phyloP scores from a whole-genome alignment of 2,113 vertebrate species.

The Oryzias celebensis region DNA sequence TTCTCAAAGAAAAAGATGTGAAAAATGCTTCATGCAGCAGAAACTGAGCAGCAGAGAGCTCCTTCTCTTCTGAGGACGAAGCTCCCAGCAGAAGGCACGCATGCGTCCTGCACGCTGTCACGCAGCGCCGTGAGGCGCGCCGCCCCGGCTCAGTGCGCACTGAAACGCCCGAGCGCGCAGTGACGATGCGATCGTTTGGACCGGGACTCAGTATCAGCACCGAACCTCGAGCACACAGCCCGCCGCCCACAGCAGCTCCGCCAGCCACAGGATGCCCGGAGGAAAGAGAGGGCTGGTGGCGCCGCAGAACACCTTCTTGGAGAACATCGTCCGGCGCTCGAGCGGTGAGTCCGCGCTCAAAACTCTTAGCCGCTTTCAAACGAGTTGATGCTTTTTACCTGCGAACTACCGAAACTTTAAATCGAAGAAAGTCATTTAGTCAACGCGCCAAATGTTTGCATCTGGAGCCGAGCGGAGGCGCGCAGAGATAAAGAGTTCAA shows the following conservation, averaged over 20 bases:
- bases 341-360: slow-evolving; percentile 83
- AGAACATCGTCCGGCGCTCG: slow-evolving; percentile 94
- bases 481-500: too few species aligned
- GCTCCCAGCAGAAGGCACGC: slow-evolving; percentile 31
- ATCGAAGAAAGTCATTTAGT: too few species aligned
- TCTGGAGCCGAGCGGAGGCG: too few species aligned
- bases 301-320: slow-evolving; percentile 97
- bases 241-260: slow-evolving; percentile 68
- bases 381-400: too few species aligned
- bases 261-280: slow-evolving; percentile 94
- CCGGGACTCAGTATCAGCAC: slow-evolving; percentile 76
- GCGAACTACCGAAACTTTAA: too few species aligned
- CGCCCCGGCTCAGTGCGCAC: slow-evolving; percentile 55
- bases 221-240: slow-evolving; percentile 62
- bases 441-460: too few species aligned
- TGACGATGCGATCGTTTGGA: slow-evolving; percentile 62
- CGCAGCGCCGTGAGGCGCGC: slow-evolving; percentile 35
- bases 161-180: slow-evolving; percentile 62
- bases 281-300: slow-evolving; percentile 97
- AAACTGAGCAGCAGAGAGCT: too few species aligned
- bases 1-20: too few species aligned
- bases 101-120: slow-evolving; percentile 50
- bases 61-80: slow-evolving; percentile 1
- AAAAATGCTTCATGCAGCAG: too few species aligned
- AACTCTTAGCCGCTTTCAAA: too few species aligned